Evolutionary conservation across 2,888 invertebrate genomes (phyloP).

Genomic region (Micropterix aruncella): DNA sequence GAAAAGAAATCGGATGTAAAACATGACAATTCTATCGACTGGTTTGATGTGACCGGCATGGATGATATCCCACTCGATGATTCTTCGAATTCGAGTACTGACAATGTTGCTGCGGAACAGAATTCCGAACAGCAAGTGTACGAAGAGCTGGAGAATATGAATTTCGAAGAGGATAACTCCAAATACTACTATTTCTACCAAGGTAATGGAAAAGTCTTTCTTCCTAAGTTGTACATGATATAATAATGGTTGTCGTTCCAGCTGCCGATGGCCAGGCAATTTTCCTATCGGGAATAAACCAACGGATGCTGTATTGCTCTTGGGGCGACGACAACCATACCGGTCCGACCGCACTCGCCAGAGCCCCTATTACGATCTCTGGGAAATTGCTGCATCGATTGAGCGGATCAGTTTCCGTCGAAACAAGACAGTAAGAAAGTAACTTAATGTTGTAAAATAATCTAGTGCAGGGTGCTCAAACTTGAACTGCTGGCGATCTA

Average conservation of each 20-base stretch:
- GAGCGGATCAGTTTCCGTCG: constrained; percentile 61
- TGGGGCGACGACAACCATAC: constrained; percentile 54
- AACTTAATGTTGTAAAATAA: no score
- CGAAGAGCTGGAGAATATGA: constrained; percentile 18
- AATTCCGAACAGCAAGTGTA: constrained; percentile 13
- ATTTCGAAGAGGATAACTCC: constrained; percentile 29
- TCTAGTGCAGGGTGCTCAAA: no score
- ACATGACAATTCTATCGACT: constrained; percentile 24
- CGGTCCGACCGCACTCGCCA: constrained; percentile 39
- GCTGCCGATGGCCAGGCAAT: constrained; percentile 87
- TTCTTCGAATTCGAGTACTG: constrained; percentile 19
- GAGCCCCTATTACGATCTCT: constrained; percentile 56
- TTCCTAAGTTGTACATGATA: no score
- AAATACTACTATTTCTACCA: constrained; percentile 73
- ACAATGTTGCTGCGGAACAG: constrained; percentile 16
- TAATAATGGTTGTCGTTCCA: no score
- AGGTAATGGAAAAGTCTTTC: no score
- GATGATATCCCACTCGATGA: constrained; percentile 20
- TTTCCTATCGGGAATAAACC: constrained; percentile 82
- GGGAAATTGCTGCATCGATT: constrained; percentile 83
- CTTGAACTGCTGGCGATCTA: no score
- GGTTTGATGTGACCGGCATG: constrained; percentile 27
- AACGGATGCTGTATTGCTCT: constrained; percentile 73
- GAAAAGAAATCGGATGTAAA: constrained; percentile 23
- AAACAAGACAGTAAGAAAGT: constrained; percentile 2